Evolutionary conservation across 2,113 vertebrate species (phyloP), one percentile per base, ranked within the genome.

Genomic region (Corvus moneduloides): DNA sequence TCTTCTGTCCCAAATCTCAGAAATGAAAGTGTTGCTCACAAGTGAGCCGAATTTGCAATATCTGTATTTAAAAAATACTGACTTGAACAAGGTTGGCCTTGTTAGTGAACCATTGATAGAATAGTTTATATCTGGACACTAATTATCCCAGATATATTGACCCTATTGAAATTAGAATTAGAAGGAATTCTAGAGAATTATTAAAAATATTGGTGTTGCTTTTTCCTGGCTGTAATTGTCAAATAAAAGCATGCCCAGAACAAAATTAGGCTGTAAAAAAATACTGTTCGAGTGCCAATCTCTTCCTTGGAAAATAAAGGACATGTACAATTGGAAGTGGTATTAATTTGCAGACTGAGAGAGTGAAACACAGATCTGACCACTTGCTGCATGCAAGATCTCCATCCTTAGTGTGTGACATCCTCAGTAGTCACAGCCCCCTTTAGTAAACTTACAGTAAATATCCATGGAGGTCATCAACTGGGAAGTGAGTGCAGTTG

Each of bases 371-470:
- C 19, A 5, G 30, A 41, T 69, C 18, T 62, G 24, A 49, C 37
- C 9, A 5, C 41, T 77, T 67, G 24, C 32, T 1, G 0, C 0
- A 0, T n/a, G 19, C 41, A 46, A 24, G 61, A 84, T n/a, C 15
- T 61, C 26, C 23, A 44, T 59, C 59, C 32, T 46, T 27, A 52
- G 46, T 1, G 1, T 41, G 26, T 46, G 44, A 41, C 26, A 46
- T 51, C 7, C 21, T 33, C 6, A 19, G 37, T 18, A 35, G 23
- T 64, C 72, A 39, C 39, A 59, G n/a, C 2, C 24, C 8, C 41
- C 14, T 35, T 83, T 54, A 72, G 52, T 5, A 72, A 41, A 39
- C 0, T 35, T 59, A 20, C 4, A 68, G 35, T 51, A 64, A 73
- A 77, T 56, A 74, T 5, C 54, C 33, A 21, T 30, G 44, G 23